Base-by-base conservation (phyloP, 2,797 vertebrate genomes). In the Malurus leucopterus region DNA sequence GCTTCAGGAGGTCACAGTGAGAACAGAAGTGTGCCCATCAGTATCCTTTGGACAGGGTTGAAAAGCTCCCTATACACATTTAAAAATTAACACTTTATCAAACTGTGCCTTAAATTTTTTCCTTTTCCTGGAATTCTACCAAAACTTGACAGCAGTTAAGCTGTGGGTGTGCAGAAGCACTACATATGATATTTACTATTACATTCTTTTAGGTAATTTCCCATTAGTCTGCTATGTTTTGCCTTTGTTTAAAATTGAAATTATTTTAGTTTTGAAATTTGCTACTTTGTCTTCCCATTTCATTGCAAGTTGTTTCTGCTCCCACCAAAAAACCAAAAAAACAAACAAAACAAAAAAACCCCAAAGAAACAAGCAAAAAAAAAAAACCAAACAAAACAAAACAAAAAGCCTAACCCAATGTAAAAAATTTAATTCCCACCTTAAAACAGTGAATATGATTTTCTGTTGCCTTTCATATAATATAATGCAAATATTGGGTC, bases 1-100 rank as follows among this genome's bases (percentile, higher is more conserved):
- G 70, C 61, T 92, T 92, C 80, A 89, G 69, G 47, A 95, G 93
- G 89, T 94, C 90, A 94, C 74, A 81, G 92, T 92, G 92, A 93
- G 87, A 93, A 94, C 90, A 94, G 87, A 93, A 94, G 85, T 79
- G n/a, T 93, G 93, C 79, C 78, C 88, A 90, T 92, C 90, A 94
- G 87, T 93, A 94, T 94, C 94, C 93, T 58, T 95, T 93, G 94
- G 83, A 94, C 70, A 91, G 85, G 87, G 85, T 91, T 93, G 83
- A 86, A 94, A 92, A 95, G 55, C 36, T 93, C 85, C 53, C 75
- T 68, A 84, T 78, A 89, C 94, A 86, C 89, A 88, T 89, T 93
- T 91, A 75, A 93, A 93, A 95, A 91, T 86, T 95, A 94, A 86
- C 94, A 94, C 91, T 95, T 93, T 95, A 91, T 95, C 94, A 95